A percentile compares a stretch with the other conserved stretches of the same genome.
Conservation (phyloP, 2,888 invertebrate genomes). For the Drosophila meridionalis region DNA sequence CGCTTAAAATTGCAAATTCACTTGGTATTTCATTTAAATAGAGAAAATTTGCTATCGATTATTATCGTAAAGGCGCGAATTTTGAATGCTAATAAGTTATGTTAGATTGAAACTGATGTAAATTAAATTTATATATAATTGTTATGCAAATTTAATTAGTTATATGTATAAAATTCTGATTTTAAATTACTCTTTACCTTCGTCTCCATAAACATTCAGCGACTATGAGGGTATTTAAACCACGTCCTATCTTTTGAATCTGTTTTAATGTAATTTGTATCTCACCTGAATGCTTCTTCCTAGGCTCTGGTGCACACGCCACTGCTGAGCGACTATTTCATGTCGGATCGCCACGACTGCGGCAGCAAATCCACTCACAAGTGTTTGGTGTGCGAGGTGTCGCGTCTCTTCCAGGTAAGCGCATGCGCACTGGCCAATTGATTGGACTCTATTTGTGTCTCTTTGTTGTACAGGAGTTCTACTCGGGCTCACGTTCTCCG, state of each 20-base stretch:
- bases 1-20: too few relatives aligned
- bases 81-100: background rate
- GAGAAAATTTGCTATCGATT: background rate
- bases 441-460: background rate
- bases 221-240: background rate
- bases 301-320: conserved; percentile 97
- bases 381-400: conserved; percentile 98
- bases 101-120: background rate
- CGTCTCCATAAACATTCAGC: background rate
- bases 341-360: conserved; percentile 96
- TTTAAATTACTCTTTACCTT: background rate
- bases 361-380: conserved; percentile 87
- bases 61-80: background rate
- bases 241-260: background rate
- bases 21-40: too few relatives aligned
- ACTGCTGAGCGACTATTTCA: conserved; percentile 96
- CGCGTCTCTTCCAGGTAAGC: conserved; percentile 96
- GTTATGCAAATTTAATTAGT: background rate
- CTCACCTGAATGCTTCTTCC: conserved; percentile 29
- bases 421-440: conserved; percentile 11
- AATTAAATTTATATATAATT: background rate
- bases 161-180: too few relatives aligned
- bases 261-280: background rate
- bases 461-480: conserved; percentile 92
- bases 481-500: conserved; percentile 95